These are phyloP conservation scores for Paraescarpia echinospica DNA, from an alignment of 1,140 invertebrate genomes.

Conservation along the genomic window DNA sequence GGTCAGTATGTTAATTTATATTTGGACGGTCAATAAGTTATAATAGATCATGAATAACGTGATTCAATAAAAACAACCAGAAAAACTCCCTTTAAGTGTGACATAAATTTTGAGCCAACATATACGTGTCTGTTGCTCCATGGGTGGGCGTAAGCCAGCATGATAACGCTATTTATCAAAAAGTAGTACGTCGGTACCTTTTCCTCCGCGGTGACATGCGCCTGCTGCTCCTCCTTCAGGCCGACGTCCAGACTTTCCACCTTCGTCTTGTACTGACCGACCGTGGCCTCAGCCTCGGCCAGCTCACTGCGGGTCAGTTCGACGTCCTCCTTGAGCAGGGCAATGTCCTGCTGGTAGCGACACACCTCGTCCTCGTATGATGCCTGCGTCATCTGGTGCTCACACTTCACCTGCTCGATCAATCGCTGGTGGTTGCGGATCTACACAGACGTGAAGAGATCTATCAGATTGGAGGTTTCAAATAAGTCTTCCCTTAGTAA, in stretches of 20 bases:
- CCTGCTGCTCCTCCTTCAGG: slow-evolving; percentile 32
- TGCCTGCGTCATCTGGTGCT: slow-evolving; percentile 41
- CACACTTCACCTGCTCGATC: slow-evolving; percentile 52
- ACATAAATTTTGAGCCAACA: too few relatives aligned
- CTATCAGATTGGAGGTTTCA: too few relatives aligned
- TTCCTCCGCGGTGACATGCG: not conserved
- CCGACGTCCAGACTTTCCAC: slow-evolving; percentile 38
- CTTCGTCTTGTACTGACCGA: slow-evolving; percentile 1
- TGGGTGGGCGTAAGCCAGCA: too few relatives aligned
- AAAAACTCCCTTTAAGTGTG: too few relatives aligned
- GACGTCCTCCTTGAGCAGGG: slow-evolving; percentile 22
- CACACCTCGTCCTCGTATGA: slow-evolving; percentile 47
- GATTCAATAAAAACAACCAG: too few relatives aligned
- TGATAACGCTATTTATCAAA: too few relatives aligned
- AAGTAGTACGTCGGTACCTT: not conserved
- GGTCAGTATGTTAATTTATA: too few relatives aligned
- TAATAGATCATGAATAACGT: too few relatives aligned
- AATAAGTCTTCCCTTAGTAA: too few relatives aligned
- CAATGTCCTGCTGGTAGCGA: slow-evolving; percentile 47
- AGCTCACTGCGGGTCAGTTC: slow-evolving; percentile 17
- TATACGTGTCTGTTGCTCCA: too few relatives aligned
- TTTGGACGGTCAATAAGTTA: too few relatives aligned
- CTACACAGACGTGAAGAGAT: slow-evolving; percentile 29
- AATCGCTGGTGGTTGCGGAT: slow-evolving; percentile 50
- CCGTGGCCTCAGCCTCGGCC: not conserved